Conservation (phyloP, 2,888 invertebrate species). For the Enoplolaimus lenunculus region DNA sequence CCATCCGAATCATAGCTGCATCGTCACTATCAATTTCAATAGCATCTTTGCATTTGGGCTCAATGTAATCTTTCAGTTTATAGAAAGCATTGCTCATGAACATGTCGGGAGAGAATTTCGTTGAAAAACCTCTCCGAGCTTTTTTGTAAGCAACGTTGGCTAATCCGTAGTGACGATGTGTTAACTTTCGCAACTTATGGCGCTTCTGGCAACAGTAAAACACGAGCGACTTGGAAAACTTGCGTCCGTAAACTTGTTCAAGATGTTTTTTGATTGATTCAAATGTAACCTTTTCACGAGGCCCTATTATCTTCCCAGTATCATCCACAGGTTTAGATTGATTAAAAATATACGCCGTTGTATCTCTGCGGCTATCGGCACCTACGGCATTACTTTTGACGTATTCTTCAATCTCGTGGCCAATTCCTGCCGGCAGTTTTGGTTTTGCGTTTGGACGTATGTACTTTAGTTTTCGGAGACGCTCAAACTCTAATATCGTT, state of each 20-base stretch:
- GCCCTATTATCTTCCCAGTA: no score
- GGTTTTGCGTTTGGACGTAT: no score
- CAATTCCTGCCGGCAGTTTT: no score
- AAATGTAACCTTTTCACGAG: background rate
- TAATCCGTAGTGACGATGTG: background rate
- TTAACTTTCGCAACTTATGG: background rate
- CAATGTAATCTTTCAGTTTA: background rate
- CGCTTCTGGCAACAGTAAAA: background rate
- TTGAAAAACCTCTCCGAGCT: background rate
- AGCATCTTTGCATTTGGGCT: background rate
- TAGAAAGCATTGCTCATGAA: background rate
- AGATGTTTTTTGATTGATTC: background rate
- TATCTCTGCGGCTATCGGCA: no score
- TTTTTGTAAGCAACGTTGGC: background rate
- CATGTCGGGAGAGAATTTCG: background rate
- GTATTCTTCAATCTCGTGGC: no score
- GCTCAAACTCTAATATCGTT: no score
- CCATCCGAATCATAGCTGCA: background rate
- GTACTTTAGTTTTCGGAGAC: no score
- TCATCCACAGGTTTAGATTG: no score
- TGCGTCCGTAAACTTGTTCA: background rate
- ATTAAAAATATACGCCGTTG: no score
- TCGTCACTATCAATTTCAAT: background rate
- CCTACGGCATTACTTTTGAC: no score
- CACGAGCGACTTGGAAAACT: background rate